phyloP scores from a whole-genome alignment of 2,113 vertebrate species.

The Colius striatus region DNA sequence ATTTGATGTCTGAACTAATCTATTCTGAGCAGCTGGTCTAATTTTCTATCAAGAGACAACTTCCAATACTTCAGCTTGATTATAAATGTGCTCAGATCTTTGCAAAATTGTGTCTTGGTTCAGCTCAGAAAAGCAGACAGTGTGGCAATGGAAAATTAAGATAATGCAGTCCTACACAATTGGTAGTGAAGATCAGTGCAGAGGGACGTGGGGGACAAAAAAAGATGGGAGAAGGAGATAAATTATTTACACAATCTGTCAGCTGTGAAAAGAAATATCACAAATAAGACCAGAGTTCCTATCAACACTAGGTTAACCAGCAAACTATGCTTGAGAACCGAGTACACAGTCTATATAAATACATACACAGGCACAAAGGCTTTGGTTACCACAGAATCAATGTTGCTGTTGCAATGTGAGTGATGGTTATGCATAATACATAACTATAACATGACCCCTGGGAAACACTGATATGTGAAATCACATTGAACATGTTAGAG shows the following conservation, averaged over 20 bases:
- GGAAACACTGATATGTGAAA: not conserved
- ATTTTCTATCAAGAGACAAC: conserved; percentile 1
- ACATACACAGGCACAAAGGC: accelerated
- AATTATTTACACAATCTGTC: not conserved
- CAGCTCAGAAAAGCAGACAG: not conserved
- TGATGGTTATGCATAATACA: not conserved
- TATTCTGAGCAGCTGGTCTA: conserved; percentile 23
- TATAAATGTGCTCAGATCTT: not conserved
- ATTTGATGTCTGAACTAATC: conserved; percentile 40
- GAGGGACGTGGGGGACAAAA: not conserved
- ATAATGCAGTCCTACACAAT: not conserved
- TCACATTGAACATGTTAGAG: not conserved
- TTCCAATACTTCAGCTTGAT: not conserved
- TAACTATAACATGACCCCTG: not conserved
- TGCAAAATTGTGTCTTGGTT: not conserved
- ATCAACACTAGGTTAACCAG: not conserved
- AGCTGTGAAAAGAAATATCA: not conserved
- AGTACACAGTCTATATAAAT: not conserved
- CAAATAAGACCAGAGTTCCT: not conserved
- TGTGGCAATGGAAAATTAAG: not conserved
- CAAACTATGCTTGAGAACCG: not conserved
- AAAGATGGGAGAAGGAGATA: not conserved
- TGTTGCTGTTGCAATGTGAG: not conserved
- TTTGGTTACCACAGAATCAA: not conserved
- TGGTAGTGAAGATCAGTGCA: not conserved